These are phyloP conservation scores for Listronotus bonariensis DNA, from an alignment of 1,140 invertebrate genomes.

Conservation along the genomic window DNA sequence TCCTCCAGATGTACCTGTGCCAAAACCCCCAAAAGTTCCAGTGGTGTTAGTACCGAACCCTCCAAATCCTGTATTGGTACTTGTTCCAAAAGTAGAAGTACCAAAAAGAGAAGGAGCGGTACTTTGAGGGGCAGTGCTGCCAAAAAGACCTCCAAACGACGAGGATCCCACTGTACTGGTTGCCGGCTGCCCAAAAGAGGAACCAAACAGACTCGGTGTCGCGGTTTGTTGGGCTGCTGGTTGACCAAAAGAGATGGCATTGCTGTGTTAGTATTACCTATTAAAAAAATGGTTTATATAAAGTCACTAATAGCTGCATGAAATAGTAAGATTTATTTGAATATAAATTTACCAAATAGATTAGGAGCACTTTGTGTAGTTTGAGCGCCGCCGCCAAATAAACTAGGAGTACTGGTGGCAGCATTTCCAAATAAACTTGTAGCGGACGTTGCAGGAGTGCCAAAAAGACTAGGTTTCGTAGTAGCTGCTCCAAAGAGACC, in stretches of 20 bases:
- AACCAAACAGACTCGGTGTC: constrained; percentile 50
- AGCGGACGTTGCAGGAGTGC: constrained; percentile 52
- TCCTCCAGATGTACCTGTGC: constrained; percentile 54
- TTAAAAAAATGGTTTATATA: background rate
- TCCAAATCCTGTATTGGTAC: constrained; percentile 52
- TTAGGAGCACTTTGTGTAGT: constrained; percentile 51
- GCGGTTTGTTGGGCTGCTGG: constrained; percentile 41
- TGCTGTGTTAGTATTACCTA: constrained; percentile 1
- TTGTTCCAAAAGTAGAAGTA: constrained; percentile 56
- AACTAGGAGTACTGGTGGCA: constrained; percentile 39
- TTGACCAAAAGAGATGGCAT: constrained; percentile 37
- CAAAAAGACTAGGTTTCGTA: constrained; percentile 52
- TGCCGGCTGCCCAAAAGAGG: constrained; percentile 42
- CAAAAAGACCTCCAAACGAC: constrained; percentile 44
- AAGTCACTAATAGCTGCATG: too few species aligned
- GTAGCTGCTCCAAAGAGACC: constrained; percentile 54
- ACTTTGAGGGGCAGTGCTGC: constrained; percentile 29
- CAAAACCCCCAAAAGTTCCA: constrained; percentile 62
- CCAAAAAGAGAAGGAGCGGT: constrained; percentile 54
- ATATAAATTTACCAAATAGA: constrained; percentile 39
- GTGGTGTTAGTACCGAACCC: constrained; percentile 14
- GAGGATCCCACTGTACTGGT: constrained; percentile 25
- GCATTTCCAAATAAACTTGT: constrained; percentile 40
- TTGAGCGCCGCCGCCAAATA: constrained; percentile 42
- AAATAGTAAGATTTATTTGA: background rate